phyloP scores from a whole-genome alignment of 2,113 vertebrate genomes.

The Stictonetta naevosa region DNA sequence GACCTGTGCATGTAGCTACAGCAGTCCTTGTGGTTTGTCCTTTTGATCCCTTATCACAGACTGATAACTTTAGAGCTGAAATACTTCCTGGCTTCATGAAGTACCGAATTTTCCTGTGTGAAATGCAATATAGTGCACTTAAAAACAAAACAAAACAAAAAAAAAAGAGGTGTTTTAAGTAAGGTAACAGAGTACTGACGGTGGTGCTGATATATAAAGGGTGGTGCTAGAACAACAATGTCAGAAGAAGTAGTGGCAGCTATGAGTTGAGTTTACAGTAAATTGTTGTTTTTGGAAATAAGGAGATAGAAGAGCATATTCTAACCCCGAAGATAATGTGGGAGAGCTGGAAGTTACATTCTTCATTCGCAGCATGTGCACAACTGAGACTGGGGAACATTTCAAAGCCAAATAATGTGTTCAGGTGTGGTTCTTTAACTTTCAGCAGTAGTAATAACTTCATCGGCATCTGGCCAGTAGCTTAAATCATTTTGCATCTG shows the following conservation, averaged over 20 bases:
- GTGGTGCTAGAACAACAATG: not conserved
- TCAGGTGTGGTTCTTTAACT: not conserved
- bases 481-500: not conserved
- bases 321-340: not conserved
- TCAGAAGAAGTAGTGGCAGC: not conserved
- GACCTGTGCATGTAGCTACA: not conserved
- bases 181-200: not conserved
- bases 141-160: not conserved
- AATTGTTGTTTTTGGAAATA: not conserved
- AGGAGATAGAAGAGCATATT: not conserved
- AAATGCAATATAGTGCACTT: not conserved
- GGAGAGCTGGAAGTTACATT: not conserved
- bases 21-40: not conserved
- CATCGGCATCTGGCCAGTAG: not conserved
- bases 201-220: not conserved
- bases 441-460: not conserved
- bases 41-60: not conserved
- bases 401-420: not conserved
- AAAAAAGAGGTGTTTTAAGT: not conserved
- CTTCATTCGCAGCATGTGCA: not conserved
- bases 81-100: too few relatives aligned
- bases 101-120: not conserved
- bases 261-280: not conserved
- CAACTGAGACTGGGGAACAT: not conserved
- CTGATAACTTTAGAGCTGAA: not conserved